These are phyloP conservation scores for Brachyptera putata DNA, from an alignment of 2,888 invertebrate genomes.

Conservation along the genomic window DNA sequence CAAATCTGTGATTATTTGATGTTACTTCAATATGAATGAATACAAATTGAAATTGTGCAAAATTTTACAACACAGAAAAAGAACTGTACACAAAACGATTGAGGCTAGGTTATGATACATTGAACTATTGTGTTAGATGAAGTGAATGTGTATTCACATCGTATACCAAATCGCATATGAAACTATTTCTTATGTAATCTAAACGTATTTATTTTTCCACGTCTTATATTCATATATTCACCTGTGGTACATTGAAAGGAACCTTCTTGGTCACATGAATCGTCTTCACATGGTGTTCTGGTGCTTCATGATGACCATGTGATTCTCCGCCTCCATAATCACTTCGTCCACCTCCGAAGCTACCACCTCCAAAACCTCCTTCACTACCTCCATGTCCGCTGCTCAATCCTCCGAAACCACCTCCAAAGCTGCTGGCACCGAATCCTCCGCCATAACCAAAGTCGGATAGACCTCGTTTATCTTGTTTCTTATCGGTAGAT, in stretches of 20 bases:
- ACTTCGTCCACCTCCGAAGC: not conserved
- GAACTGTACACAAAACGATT: too few relatives aligned
- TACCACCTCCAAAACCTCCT: not conserved
- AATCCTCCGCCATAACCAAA: slow-evolving; percentile 11
- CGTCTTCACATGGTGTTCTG: slow-evolving; percentile 29
- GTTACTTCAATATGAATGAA: too few relatives aligned
- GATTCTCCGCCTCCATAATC: slow-evolving; percentile 1
- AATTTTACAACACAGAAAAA: too few relatives aligned
- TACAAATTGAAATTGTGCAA: too few relatives aligned
- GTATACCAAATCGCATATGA: too few relatives aligned
- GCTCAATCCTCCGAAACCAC: not conserved
- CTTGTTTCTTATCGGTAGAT: slow-evolving; percentile 19
- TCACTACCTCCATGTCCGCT: not conserved
- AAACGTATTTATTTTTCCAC: too few relatives aligned
- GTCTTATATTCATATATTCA: too few relatives aligned
- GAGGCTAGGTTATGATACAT: too few relatives aligned
- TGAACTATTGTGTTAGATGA: too few relatives aligned
- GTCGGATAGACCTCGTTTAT: slow-evolving; percentile 13
- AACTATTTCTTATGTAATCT: too few relatives aligned
- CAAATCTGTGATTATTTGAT: too few relatives aligned
- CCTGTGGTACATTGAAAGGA: slow-evolving; percentile 57
- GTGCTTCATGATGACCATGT: slow-evolving; percentile 52
- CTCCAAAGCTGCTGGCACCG: slow-evolving; percentile 1
- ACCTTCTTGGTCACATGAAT: slow-evolving; percentile 48
- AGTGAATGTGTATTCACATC: too few relatives aligned